phyloP scores from a whole-genome alignment of 2,797 vertebrate species.

The Sebastes trivittatus region DNA sequence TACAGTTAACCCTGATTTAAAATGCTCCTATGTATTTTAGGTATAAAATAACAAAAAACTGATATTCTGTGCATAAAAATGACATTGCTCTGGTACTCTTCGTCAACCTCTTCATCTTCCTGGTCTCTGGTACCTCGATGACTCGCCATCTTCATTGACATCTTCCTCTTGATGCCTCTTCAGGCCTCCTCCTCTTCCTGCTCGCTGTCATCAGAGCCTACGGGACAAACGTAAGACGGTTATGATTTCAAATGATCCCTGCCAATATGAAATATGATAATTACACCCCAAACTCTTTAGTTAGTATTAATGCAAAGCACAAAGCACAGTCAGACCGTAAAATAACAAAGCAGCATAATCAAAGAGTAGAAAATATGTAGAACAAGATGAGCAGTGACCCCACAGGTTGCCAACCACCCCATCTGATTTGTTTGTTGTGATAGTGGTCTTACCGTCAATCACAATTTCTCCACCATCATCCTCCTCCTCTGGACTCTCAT shows the following conservation, averaged over 20 bases:
- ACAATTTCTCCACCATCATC: slow-evolving; percentile 77
- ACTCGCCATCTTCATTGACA: slow-evolving; percentile 29
- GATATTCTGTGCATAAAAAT: slow-evolving; percentile 76
- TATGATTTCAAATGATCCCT: background rate
- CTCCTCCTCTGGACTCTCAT: slow-evolving; percentile 75
- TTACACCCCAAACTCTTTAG: background rate
- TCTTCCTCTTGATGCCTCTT: slow-evolving; percentile 54
- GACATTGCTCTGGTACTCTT: slow-evolving; percentile 61
- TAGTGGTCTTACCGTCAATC: slow-evolving; percentile 77
- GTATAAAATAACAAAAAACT: slow-evolving; percentile 50
- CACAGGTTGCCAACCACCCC: background rate
- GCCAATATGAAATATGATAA: background rate
- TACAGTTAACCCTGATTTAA: slow-evolving; percentile 74
- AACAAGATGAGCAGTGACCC: background rate
- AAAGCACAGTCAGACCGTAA: background rate
- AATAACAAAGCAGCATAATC: background rate
- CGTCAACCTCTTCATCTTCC: slow-evolving; percentile 42
- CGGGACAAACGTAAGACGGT: background rate
- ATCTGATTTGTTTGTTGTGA: slow-evolving; percentile 15
- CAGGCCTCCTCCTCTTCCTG: slow-evolving; percentile 76
- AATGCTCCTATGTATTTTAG: slow-evolving; percentile 48
- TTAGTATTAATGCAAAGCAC: background rate
- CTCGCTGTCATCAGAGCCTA: slow-evolving; percentile 82
- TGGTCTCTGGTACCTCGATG: slow-evolving; percentile 55
- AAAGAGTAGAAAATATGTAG: background rate